Percentiles rank a stretch among this genome's conserved stretches.
Conservation (phyloP, 2,113 vertebrate genomes). For the Polypterus senegalus region DNA sequence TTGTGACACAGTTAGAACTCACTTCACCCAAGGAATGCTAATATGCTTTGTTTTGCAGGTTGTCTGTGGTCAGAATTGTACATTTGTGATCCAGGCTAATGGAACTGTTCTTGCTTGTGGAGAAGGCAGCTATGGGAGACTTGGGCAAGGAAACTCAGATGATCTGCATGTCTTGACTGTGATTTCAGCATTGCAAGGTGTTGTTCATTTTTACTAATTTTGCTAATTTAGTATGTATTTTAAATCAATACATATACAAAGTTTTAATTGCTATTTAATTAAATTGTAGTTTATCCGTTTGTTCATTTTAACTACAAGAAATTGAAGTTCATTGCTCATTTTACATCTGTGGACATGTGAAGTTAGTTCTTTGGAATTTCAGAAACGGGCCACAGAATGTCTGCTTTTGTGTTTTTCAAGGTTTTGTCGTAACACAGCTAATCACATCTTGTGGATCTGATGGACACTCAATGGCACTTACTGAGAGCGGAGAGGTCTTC, state of each 20-base stretch:
- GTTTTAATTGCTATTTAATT: not conserved
- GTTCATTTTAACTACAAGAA: not conserved
- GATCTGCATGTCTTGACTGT: conserved; percentile 67
- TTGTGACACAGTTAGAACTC: too few species aligned
- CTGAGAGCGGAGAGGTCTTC: conserved; percentile 67
- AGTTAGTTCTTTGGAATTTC: too few species aligned
- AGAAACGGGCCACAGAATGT: too few species aligned
- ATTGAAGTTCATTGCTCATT: too few species aligned
- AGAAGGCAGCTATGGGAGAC: conserved; percentile 65
- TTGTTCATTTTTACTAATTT: too few species aligned
- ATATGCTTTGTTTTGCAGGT: conserved; percentile 39
- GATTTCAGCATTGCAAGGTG: conserved; percentile 67
- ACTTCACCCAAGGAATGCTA: too few species aligned
- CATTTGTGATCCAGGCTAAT: conserved; percentile 68
- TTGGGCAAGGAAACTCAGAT: conserved; percentile 70
- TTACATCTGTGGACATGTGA: too few species aligned
- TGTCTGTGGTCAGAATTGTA: conserved; percentile 68
- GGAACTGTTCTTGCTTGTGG: conserved; percentile 66
- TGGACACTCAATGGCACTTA: conserved; percentile 68
- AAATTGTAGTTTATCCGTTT: not conserved
- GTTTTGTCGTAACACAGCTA: conserved; percentile 68
- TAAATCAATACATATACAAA: not conserved
- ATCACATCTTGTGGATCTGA: conserved; percentile 70
- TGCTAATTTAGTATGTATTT: not conserved
- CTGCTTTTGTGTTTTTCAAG: conserved; percentile 24